Evolutionary conservation across 2,888 invertebrate species (phyloP), one percentile per base, ranked within the genome.

Genomic region (Cabera pusaria): DNA sequence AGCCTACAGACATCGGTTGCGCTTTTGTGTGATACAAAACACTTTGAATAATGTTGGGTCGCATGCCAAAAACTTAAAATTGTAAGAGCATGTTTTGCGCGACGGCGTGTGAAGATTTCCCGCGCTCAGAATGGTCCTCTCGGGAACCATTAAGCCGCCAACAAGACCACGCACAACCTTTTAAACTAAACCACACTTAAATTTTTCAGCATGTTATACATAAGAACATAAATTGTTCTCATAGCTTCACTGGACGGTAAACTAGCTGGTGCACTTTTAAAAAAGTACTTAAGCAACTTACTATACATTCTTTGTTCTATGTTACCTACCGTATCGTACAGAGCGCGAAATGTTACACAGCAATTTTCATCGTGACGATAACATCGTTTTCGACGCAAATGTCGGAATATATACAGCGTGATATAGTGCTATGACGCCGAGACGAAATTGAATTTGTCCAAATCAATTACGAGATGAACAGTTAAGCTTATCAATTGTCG

Each of bases 131-230:
- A 69, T 59, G 57, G 56, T 58, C 55, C 77, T 73, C 73, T 28
- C 9, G 72, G 59, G 72, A 62, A 44, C 71, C 68, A 77, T 79
- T 75, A 72, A 58, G 53, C 47, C 45, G 33, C 50, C 11, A 14
- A 20, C 33, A 5, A 5, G 49, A 53, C 52, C 68, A 69, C 70
- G 68, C 71, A 66, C 63, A 64, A 63, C 72, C 75, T 76, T 75
- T 78, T 76, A 78, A 74, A 77, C 72, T 71, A 68, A 75, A 75
- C 72, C 69, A 64, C 60, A 57, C 63, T 64, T 70, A 72, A 72
- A 75, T 68, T 67, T 62, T 67, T 61, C 59, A 39, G 55, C 55
- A 67, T 49, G 65, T 29, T 64, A 67, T 67, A 33, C 38, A 41
- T 64, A 66, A 53, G 50, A 48, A 57, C 33, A 39, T 33, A 31